Percentiles rank a stretch among this genome's conserved stretches.
phyloP scores from a whole-genome alignment of 2,888 invertebrate genomes.

The Philopedon plagiatum region DNA sequence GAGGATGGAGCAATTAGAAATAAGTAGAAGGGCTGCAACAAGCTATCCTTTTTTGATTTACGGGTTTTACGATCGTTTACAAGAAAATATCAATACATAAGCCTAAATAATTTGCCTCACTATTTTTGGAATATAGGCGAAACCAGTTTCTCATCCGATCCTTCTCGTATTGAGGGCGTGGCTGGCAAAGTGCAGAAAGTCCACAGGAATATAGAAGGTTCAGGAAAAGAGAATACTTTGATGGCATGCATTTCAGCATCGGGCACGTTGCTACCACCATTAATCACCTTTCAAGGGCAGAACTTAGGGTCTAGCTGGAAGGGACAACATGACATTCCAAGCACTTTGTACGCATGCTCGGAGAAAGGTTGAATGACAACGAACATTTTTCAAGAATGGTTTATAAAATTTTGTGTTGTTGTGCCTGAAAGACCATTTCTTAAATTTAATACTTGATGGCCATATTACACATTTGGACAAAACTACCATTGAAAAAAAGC shows the following conservation, averaged over 20 bases:
- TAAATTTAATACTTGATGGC: not conserved
- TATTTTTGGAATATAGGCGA: too few relatives aligned
- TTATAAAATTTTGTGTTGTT: constrained; percentile 40
- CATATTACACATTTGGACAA: constrained; percentile 39
- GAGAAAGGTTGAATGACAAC: constrained; percentile 52
- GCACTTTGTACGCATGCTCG: constrained; percentile 43
- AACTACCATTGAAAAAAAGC: constrained; percentile 46
- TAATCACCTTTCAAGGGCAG: constrained; percentile 5
- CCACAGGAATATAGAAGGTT: constrained; percentile 28
- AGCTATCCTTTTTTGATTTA: too few relatives aligned
- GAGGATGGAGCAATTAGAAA: too few relatives aligned
- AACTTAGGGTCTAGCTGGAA: constrained; percentile 49
- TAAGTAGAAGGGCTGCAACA: too few relatives aligned
- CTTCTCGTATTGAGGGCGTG: constrained; percentile 20
- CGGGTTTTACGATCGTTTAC: too few relatives aligned
- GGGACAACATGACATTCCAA: constrained; percentile 37
- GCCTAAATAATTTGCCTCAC: too few relatives aligned
- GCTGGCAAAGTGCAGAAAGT: constrained; percentile 26
- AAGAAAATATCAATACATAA: too few relatives aligned
- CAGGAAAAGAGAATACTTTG: not conserved
- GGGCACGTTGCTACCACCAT: constrained; percentile 32
- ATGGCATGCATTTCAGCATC: constrained; percentile 36
- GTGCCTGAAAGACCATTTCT: not conserved
- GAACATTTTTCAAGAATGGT: constrained; percentile 47
- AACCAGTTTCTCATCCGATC: too few relatives aligned